Percentiles rank a stretch among this genome's conserved stretches.
Evolutionary conservation across 2,113 vertebrate species (phyloP).

Genomic region (Oenanthe oenanthe): DNA sequence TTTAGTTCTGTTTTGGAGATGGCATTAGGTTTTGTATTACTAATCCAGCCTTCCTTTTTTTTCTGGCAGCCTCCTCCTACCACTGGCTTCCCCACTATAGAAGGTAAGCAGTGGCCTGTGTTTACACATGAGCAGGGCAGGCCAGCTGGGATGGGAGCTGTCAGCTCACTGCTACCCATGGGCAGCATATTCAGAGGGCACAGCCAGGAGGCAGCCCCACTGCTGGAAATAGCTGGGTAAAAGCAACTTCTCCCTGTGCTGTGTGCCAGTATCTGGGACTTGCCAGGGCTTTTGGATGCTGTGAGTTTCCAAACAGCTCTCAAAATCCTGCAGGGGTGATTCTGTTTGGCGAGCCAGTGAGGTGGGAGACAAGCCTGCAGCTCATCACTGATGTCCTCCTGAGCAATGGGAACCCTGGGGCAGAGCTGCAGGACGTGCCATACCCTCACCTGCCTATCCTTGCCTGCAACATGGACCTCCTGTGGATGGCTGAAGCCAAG

Average conservation of each 20-base stretch:
- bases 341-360: conserved; percentile 93
- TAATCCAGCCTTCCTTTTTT: conserved; percentile 20
- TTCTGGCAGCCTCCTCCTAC: conserved; percentile 77
- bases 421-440: conserved; percentile 58
- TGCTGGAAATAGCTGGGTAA: neutral
- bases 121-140: neutral
- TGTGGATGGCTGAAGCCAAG: conserved; percentile 98
- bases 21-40: neutral
- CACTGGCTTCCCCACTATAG: conserved; percentile 83
- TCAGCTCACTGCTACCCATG: neutral
- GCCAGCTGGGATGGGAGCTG: neutral
- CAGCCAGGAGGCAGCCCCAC: neutral
- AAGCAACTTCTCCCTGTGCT: neutral
- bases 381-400: conserved; percentile 90
- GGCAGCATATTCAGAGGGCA: neutral
- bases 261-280: rapidly evolving
- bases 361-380: conserved; percentile 96
- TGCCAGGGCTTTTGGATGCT: neutral
- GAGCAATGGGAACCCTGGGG: conserved; percentile 84
- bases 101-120: conserved; percentile 79
- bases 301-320: neutral
- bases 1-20: conserved; percentile 3
- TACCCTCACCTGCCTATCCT: conserved; percentile 93
- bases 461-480: conserved; percentile 96
- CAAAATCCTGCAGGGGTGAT: conserved; percentile 82